Base-by-base conservation (phyloP, 1,140 invertebrate genomes). In the Zaprionus tsacasi region DNA sequence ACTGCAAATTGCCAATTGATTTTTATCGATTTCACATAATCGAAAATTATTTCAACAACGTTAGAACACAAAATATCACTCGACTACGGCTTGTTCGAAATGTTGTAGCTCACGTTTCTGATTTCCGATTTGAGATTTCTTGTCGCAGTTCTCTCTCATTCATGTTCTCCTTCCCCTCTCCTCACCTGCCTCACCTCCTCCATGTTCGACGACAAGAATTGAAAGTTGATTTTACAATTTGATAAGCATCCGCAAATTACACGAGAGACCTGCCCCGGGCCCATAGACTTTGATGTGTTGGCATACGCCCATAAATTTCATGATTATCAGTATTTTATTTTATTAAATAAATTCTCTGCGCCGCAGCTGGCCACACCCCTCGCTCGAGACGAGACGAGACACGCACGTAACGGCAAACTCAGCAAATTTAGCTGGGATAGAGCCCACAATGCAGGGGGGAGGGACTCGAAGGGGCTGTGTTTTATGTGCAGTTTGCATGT, bases 221-320 rank as follows among this genome's bases (percentile, higher is more conserved):
- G 85, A 87, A 83, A 88, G 83, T 87, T 78, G 83, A 87, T 87
- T 87, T 87, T 83, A 83, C 83, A 89, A 76, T 87, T 83, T 87
- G 83, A 87, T 87, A 87, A 87, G 83, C 85, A 70, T 82, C 77
- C 74, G 83, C 83, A 88, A 87, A 87, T 87, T 88, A 87, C 83
- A 88, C 54, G 73, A 89, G 52, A 87, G 79, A 68, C 82, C 82
- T 86, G 83, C 73, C 72, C 64, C 35, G 36, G 33, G 69, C 79
- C 57, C 21, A 59, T 66, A 76, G 76, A 80, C 80, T 70, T 70
- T 83, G 81, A 85, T 85, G 81, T 85, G 82, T 86, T 85, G 81
- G 81, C 78, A 85, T 85, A 85, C 82, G 82, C 82, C 82, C 81
- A 86, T 86, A 85, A 85, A 86, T 85, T 85, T 81, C 75, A 70